Percentiles rank a stretch among this genome's conserved stretches.
Conservation (phyloP, 2,888 invertebrate species). For the Hirtodrosophila confusa region DNA sequence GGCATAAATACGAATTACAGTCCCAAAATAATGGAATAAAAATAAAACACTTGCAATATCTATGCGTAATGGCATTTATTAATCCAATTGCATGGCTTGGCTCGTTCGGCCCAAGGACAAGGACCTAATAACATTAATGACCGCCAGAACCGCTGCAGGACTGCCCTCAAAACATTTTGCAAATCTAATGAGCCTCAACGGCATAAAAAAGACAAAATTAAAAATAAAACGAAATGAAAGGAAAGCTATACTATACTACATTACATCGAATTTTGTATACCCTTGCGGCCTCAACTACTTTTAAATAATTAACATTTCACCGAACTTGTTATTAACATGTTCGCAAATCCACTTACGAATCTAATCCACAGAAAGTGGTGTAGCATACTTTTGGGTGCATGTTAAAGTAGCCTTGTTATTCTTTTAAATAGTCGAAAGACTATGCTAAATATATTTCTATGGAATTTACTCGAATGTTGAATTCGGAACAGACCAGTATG, state of each 20-base stretch:
- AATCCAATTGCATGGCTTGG: slow-evolving; percentile 70
- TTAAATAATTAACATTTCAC: too few species aligned
- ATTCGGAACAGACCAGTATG: too few species aligned
- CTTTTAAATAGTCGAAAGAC: too few species aligned
- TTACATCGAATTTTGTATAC: slow-evolving; percentile 1
- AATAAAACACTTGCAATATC: slow-evolving; percentile 59
- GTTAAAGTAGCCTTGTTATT: too few species aligned
- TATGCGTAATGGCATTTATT: slow-evolving; percentile 71
- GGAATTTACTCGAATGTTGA: too few species aligned
- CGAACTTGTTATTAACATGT: too few species aligned
- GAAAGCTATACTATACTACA: slow-evolving; percentile 8
- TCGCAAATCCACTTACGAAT: too few species aligned
- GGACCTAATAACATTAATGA: slow-evolving; percentile 76
- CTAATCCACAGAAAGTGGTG: too few species aligned
- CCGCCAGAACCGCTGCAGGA: slow-evolving; percentile 46
- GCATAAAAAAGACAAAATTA: slow-evolving; percentile 73
- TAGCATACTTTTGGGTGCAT: too few species aligned
- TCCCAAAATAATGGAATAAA: slow-evolving; percentile 50
- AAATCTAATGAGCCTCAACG: slow-evolving; percentile 84
- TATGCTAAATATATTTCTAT: too few species aligned
- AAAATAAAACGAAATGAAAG: slow-evolving; percentile 31
- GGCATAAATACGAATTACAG: slow-evolving; percentile 65
- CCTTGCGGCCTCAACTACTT: neutral
- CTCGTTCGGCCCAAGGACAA: slow-evolving; percentile 27
- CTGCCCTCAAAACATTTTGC: slow-evolving; percentile 80